phyloP scores from a whole-genome alignment of 2,888 invertebrate genomes.

The Desoria tigrina region DNA sequence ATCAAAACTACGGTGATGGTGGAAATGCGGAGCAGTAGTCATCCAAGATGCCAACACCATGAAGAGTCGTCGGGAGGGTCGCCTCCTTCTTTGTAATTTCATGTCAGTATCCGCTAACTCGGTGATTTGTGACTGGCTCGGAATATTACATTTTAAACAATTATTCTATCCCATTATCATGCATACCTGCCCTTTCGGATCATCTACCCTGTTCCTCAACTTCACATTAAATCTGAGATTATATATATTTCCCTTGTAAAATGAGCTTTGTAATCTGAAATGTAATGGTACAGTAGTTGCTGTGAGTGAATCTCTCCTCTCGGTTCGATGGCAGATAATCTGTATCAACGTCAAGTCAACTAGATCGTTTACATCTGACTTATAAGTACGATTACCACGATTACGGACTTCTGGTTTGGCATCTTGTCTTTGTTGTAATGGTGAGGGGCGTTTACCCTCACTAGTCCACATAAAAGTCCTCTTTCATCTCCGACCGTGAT shows the following conservation, averaged over 20 bases:
- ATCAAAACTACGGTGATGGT: neutral
- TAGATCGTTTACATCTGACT: conserved; percentile 13
- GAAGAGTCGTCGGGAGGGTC: conserved; percentile 15
- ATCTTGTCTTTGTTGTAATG: conserved; percentile 13
- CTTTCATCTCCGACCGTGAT: no score
- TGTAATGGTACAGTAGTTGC: no score
- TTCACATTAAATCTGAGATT: conserved; percentile 2
- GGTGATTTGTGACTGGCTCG: conserved; percentile 36
- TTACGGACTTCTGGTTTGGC: conserved; percentile 9
- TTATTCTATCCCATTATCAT: conserved; percentile 21
- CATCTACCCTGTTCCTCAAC: neutral
- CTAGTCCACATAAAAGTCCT: no score
- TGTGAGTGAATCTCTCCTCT: no score
- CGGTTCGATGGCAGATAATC: conserved; percentile 11
- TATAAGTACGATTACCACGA: conserved; percentile 15
- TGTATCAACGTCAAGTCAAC: conserved; percentile 22
- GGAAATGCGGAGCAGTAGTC: conserved; percentile 24
- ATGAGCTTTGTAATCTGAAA: no score
- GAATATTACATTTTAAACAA: conserved; percentile 22
- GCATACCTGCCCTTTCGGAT: neutral
- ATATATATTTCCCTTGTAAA: no score
- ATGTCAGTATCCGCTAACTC: conserved; percentile 37
- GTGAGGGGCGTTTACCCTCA: conserved; percentile 5
- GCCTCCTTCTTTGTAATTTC: conserved; percentile 35
- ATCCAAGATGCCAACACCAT: conserved; percentile 39